Base-by-base conservation (phyloP, 2,888 invertebrate genomes). In the Timema cristinae region DNA sequence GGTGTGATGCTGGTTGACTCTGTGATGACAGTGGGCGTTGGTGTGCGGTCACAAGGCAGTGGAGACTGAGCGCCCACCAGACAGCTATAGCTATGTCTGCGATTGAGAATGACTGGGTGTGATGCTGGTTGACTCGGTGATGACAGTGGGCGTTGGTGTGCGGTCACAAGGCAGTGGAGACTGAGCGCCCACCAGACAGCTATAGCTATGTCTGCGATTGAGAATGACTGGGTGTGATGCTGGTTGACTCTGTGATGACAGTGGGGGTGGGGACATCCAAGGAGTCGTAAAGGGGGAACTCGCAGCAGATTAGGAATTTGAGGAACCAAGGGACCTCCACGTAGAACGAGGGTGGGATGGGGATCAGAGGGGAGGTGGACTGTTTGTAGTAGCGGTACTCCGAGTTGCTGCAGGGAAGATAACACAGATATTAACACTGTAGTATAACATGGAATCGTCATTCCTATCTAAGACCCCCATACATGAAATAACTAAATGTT, bases 381-480 rank as follows among this genome's bases (percentile, higher is more conserved):
- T 89, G 86, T 82, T 96, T 96, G 83, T 95, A 96, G 81, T 90
- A 90, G 75, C 92, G 88, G 83, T 96, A 96, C 79, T 93, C 91
- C 71, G 92, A 88, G 83, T 91, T 91, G 82, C 92, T 92, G 82
- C 11, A 84, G 84, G 74, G 70, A n/a, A 59, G 5, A 70, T 15
- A 9, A 16, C 13, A 32, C 32, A 32, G 32, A 32, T 32, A 32
- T 32, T 32, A 4, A 32, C 32, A 32, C 4, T 32, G 4, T 32
- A 32, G 32, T 32, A 2, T 32, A 32, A 32, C n/a, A 67, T 32
- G 63, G 32, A 2, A 9, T 13, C 13, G 66, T 15, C 5, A 9
- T 66, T 66, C 15, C 15, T n/a, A 16, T 66, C 15, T n/a, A 67
- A 15, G 32, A 66, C 13, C n/a, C n/a, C 68, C 47, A n/a, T 4